Evolutionary conservation across 2,113 vertebrate species (phyloP).

Genomic region (Dicrurus megarhynchus): DNA sequence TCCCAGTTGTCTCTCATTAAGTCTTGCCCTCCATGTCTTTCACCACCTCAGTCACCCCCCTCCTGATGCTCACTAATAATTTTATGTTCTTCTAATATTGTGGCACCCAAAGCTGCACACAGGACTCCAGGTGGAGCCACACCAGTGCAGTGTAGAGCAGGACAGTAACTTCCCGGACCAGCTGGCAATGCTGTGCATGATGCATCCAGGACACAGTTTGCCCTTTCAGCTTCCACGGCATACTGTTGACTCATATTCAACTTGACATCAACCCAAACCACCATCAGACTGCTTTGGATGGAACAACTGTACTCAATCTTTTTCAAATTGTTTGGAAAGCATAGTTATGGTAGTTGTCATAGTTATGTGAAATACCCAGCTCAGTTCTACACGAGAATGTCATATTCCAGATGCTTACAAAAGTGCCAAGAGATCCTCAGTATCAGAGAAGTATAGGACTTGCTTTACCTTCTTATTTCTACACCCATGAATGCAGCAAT

Average conservation of each 20-base stretch:
- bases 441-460: neutral
- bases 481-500: neutral
- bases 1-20: neutral
- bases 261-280: neutral
- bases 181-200: neutral
- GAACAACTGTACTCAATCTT: neutral
- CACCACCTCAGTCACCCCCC: neutral
- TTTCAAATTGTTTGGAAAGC: neutral
- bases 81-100: neutral
- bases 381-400: neutral
- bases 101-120: neutral
- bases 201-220: neutral
- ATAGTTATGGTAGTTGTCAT: neutral
- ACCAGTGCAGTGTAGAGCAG: neutral
- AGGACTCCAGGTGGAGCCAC: neutral
- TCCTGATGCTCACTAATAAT: neutral
- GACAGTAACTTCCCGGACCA: neutral
- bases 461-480: neutral
- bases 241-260: neutral
- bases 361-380: neutral
- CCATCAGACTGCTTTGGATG: neutral
- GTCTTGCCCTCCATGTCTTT: neutral
- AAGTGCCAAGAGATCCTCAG: neutral
- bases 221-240: neutral
- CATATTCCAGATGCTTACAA: neutral